Conservation (phyloP, 2,113 vertebrate species). For the Zosterops pallidus region DNA sequence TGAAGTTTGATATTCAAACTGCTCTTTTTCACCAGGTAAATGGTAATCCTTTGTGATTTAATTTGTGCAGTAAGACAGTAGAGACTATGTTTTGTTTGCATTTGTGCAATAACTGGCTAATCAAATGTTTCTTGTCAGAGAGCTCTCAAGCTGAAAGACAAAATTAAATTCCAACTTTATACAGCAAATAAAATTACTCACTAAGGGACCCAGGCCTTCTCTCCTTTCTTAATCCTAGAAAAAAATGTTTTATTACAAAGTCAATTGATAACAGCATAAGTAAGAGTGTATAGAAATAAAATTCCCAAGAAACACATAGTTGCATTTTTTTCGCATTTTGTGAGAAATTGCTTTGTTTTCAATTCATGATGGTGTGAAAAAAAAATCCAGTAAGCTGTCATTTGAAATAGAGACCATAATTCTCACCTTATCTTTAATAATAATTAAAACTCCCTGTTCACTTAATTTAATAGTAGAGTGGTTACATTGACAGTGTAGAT, state of each 20-base stretch:
- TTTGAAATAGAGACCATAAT: not conserved
- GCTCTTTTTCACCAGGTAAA: not conserved
- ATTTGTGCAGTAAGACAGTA: not conserved
- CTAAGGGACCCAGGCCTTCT: not conserved
- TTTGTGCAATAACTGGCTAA: constrained; percentile 13
- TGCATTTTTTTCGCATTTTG: not conserved
- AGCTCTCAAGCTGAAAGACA: not conserved
- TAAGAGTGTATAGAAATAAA: not conserved
- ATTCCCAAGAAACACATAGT: not conserved
- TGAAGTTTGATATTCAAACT: not conserved
- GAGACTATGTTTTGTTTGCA: not conserved
- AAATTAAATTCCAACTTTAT: not conserved
- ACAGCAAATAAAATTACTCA: not conserved
- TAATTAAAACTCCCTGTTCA: not conserved
- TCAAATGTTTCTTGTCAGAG: not conserved
- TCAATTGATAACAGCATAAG: not conserved
- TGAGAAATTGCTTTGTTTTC: not conserved
- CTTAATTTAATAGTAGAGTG: not conserved
- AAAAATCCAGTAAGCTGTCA: not conserved
- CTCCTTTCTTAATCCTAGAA: not conserved
- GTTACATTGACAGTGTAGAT: not conserved
- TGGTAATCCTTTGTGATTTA: not conserved
- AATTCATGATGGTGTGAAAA: not conserved
- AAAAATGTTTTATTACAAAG: not conserved
- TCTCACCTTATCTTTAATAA: not conserved